Conservation (phyloP, 2,888 invertebrate genomes). For the Athalia cordata region DNA sequence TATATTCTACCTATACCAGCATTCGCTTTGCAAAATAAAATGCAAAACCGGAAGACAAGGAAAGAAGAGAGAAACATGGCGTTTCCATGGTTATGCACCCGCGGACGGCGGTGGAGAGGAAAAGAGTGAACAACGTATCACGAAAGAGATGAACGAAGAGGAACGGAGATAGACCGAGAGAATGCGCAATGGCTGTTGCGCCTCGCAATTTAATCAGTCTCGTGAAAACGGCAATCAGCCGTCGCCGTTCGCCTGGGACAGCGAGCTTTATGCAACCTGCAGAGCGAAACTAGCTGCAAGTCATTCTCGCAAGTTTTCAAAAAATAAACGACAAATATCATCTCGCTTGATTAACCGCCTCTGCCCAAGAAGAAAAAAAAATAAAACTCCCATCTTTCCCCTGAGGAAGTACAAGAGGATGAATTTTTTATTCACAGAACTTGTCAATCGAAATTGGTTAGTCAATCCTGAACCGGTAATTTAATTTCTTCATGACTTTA, state of each 20-base stretch:
- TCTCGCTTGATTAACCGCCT: no score
- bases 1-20: constrained; percentile 11
- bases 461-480: no score
- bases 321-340: not conserved
- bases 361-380: no score
- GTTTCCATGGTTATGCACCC: constrained; percentile 44
- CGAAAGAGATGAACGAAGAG: constrained; percentile 19
- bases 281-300: not conserved
- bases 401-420: not conserved
- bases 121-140: constrained; percentile 15
- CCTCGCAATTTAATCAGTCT: constrained; percentile 45
- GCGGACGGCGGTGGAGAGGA: constrained; percentile 26
- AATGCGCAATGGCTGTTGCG: constrained; percentile 43
- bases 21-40: constrained; percentile 36
- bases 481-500: no score
- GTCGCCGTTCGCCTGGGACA: constrained; percentile 30
- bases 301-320: not conserved
- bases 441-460: no score
- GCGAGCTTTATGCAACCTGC: constrained; percentile 29
- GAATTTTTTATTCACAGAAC: not conserved
- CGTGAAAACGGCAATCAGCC: constrained; percentile 44
- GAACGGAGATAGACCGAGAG: constrained; percentile 30
- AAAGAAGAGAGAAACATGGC: constrained; percentile 31
- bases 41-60: constrained; percentile 42
- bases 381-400: not conserved